These are phyloP conservation scores for Tillus elongatus DNA, from an alignment of 2,888 invertebrate genomes.

Conservation along the genomic window DNA sequence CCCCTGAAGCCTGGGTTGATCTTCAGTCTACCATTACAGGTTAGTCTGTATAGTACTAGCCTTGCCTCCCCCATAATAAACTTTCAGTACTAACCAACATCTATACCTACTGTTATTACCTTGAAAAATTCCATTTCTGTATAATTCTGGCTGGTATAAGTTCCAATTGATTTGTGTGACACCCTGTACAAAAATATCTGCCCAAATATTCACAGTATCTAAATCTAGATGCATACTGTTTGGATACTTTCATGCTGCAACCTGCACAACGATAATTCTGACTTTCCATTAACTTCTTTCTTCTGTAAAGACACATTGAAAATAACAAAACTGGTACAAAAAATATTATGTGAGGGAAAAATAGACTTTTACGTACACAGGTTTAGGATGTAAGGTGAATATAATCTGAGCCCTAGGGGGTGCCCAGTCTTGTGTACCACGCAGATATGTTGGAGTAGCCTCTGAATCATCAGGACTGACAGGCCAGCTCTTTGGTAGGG, in stretches of 20 bases:
- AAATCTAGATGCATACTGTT: constrained; percentile 61
- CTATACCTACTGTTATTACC: constrained; percentile 35
- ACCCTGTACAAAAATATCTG: constrained; percentile 77
- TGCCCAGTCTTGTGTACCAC: constrained; percentile 76
- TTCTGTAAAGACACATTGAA: constrained; percentile 45
- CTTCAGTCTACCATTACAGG: too few relatives aligned
- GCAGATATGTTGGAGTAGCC: constrained; percentile 44
- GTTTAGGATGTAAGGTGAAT: constrained; percentile 62
- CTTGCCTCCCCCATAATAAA: too few relatives aligned
- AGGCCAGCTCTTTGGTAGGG: constrained; percentile 63
- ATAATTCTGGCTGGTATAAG: constrained; percentile 61
- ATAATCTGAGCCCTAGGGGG: constrained; percentile 77
- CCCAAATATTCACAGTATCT: constrained; percentile 78
- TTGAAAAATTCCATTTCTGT: constrained; percentile 55
- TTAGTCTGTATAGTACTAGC: too few relatives aligned
- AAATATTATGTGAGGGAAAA: constrained; percentile 1
- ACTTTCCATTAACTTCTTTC: constrained; percentile 54
- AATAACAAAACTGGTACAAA: constrained; percentile 13
- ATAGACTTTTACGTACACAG: constrained; percentile 48
- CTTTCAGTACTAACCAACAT: background rate
- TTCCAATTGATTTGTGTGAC: constrained; percentile 68
- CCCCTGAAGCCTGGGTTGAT: too few relatives aligned
- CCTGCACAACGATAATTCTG: constrained; percentile 78
- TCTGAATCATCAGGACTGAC: constrained; percentile 57
- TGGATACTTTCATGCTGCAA: constrained; percentile 71